Evolutionary conservation across 1,140 invertebrate species (phyloP).

Genomic region (Araneus ventricosus): DNA sequence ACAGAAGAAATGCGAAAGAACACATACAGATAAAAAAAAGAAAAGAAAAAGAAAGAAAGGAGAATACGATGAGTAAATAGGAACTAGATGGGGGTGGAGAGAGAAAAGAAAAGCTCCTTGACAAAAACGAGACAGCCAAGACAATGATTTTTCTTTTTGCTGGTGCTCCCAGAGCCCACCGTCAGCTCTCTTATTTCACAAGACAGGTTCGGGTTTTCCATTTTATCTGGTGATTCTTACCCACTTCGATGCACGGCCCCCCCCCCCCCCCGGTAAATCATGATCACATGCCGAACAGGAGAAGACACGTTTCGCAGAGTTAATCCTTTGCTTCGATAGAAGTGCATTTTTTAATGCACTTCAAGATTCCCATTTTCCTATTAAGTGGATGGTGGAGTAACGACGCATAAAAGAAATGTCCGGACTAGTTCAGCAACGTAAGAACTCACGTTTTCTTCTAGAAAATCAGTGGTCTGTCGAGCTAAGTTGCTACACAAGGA

Average conservation of each 20-base stretch:
- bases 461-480: too few species aligned
- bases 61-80: constrained; percentile 40
- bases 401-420: too few species aligned
- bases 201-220: neutral
- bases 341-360: too few species aligned
- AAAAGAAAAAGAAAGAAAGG: neutral
- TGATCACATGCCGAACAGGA: neutral
- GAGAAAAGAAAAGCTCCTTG: neutral
- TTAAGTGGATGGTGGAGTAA: too few species aligned
- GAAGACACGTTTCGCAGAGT: neutral
- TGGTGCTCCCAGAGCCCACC: neutral
- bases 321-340: neutral
- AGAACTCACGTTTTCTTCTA: too few species aligned
- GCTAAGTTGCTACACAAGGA: too few species aligned
- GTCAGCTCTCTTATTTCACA: constrained; percentile 38
- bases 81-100: constrained; percentile 9
- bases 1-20: constrained; percentile 42
- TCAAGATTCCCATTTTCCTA: too few species aligned
- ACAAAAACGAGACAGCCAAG: constrained; percentile 32
- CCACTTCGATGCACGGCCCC: neutral
- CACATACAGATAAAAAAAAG: neutral
- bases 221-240: constrained; percentile 7
- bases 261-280: neutral
- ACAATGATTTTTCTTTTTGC: neutral
- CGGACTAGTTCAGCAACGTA: too few species aligned